Percentiles rank a stretch among this genome's conserved stretches.
Evolutionary conservation across 2,888 invertebrate species (phyloP).

Genomic region (Drosophila robusta): DNA sequence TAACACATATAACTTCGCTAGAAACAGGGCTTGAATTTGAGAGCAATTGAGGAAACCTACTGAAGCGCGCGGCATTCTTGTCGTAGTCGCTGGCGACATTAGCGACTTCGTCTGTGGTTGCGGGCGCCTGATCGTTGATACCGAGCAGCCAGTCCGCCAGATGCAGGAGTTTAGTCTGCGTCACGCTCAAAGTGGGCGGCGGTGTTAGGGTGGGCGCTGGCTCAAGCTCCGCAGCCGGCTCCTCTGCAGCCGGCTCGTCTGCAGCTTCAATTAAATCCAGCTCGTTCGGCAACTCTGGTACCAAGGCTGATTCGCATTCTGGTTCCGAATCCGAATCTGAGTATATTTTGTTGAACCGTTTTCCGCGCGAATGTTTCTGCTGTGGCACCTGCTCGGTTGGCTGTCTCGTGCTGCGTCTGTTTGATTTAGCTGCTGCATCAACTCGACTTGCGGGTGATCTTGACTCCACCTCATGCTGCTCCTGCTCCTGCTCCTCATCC

Average conservation of each 20-base stretch:
- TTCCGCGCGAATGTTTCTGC: not conserved
- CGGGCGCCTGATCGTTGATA: constrained; percentile 24
- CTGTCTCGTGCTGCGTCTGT: not conserved
- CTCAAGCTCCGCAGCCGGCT: not conserved
- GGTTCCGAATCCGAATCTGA: not conserved
- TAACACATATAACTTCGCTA: too few species aligned
- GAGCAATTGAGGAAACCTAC: constrained; percentile 27
- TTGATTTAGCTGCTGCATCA: too few species aligned
- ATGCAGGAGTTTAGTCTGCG: not conserved
- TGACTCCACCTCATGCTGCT: not conserved
- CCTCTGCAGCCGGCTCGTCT: not conserved
- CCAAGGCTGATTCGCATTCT: not conserved
- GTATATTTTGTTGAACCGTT: not conserved
- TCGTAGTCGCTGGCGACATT: not conserved
- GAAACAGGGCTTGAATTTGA: too few species aligned
- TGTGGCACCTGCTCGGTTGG: not conserved
- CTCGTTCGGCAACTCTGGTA: not conserved
- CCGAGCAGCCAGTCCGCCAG: constrained; percentile 38
- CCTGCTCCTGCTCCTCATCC: not conserved
- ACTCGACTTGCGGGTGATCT: too few species aligned
- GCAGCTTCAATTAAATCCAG: not conserved
- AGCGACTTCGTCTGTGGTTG: not conserved
- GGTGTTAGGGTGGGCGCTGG: not conserved
- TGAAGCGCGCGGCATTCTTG: constrained; percentile 14
- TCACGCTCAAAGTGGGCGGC: not conserved